A percentile compares a stretch with the other conserved stretches of the same genome.
phyloP scores from a whole-genome alignment of 2,888 invertebrate genomes.

The Cryptus viduatorius region DNA sequence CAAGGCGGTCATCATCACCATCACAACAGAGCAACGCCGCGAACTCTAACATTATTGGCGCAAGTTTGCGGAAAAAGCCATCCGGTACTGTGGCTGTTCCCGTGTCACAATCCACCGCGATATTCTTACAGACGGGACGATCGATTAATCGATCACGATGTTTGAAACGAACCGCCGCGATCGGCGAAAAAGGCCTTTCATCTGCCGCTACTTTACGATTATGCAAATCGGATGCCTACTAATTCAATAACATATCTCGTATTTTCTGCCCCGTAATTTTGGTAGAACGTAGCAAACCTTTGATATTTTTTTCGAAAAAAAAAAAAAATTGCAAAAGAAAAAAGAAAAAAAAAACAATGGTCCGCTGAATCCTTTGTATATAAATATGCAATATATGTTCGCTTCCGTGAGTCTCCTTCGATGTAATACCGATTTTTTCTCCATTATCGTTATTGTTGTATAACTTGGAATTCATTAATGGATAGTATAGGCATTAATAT shows the following conservation, averaged over 20 bases:
- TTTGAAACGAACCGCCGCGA: constrained; percentile 70
- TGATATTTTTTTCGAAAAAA: constrained; percentile 19
- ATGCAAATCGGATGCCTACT: constrained; percentile 42
- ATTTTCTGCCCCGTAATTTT: constrained; percentile 52
- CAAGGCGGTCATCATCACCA: constrained; percentile 89
- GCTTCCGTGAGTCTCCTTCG: constrained; percentile 61
- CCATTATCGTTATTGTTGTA: constrained; percentile 40
- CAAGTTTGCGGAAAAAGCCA: constrained; percentile 93
- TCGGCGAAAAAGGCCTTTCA: constrained; percentile 28
- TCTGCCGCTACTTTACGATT: constrained; percentile 20
- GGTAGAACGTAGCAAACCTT: constrained; percentile 27
- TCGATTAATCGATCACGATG: constrained; percentile 82
- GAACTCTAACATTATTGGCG: constrained; percentile 88
- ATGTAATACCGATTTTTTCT: constrained; percentile 27
- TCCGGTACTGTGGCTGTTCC: constrained; percentile 90
- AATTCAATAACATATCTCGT: constrained; percentile 67
- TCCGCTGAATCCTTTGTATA: constrained; percentile 58
- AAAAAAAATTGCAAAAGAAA: neutral
- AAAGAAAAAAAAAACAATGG: constrained; percentile 8
- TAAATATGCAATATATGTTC: constrained; percentile 51
- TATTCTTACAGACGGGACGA: constrained; percentile 82
- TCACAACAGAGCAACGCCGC: constrained; percentile 86
- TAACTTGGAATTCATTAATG: constrained; percentile 25
- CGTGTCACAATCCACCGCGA: constrained; percentile 86
- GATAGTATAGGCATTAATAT: constrained; percentile 47